A percentile compares a stretch with the other conserved stretches of the same genome.
phyloP scores from a whole-genome alignment of 2,888 invertebrate species.

The Brachypalpus laphriformis region DNA sequence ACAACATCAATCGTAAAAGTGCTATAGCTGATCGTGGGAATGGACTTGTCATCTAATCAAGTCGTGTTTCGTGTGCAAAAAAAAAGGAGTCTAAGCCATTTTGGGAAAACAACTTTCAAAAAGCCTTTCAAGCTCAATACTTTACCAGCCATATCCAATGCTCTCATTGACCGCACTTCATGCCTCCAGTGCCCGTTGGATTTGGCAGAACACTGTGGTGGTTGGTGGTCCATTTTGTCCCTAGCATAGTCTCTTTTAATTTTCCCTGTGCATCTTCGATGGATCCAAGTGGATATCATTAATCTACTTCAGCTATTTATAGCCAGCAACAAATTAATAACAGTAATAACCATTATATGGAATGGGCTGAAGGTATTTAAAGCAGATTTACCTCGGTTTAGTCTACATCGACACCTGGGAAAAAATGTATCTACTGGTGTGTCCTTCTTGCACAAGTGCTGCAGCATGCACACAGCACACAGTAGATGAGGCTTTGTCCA shows the following conservation, averaged over 20 bases:
- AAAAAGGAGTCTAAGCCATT: slow-evolving; percentile 15
- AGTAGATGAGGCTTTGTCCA: slow-evolving; percentile 54
- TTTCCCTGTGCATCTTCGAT: background rate
- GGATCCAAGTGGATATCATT: slow-evolving; percentile 10
- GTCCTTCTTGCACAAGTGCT: slow-evolving; percentile 50
- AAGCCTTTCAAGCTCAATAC: background rate
- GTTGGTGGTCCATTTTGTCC: background rate
- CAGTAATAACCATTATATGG: slow-evolving; percentile 58
- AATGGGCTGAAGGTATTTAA: slow-evolving; percentile 50
- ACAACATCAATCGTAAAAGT: too few species aligned
- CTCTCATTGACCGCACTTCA: background rate
- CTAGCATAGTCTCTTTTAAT: background rate
- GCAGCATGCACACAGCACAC: background rate
- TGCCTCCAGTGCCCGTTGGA: background rate
- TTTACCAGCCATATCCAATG: background rate
- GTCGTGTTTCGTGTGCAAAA: background rate
- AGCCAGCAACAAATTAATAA: slow-evolving; percentile 53
- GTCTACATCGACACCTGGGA: slow-evolving; percentile 30
- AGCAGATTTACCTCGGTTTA: slow-evolving; percentile 32
- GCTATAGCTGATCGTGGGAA: slow-evolving; percentile 51
- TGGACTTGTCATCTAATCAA: background rate
- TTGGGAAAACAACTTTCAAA: slow-evolving; percentile 32
- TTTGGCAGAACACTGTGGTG: background rate
- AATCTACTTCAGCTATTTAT: slow-evolving; percentile 48
- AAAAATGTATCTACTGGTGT: background rate